These are phyloP conservation scores for Diglossa brunneiventris DNA, from an alignment of 2,113 vertebrate genomes.

Conservation along the genomic window DNA sequence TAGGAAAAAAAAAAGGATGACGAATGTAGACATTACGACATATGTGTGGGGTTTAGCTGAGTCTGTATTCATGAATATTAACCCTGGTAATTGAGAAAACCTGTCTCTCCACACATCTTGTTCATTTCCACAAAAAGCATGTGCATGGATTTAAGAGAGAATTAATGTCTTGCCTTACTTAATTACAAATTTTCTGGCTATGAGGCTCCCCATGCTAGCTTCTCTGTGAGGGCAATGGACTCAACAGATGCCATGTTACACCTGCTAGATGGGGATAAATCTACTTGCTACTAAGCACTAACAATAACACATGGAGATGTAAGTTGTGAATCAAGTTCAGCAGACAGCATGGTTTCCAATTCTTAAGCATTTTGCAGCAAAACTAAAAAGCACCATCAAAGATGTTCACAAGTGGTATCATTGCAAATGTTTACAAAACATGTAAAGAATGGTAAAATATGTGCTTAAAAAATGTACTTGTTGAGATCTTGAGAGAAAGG, in stretches of 20 bases:
- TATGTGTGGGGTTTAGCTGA: constrained; percentile 63
- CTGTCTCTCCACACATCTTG: constrained; percentile 47
- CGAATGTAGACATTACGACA: constrained; percentile 59
- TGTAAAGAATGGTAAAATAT: constrained; percentile 59
- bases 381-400: constrained; percentile 64
- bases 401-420: constrained; percentile 43
- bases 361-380: constrained; percentile 51
- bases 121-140: constrained; percentile 53
- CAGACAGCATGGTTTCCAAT: constrained; percentile 45
- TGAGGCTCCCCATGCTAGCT: background rate
- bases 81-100: constrained; percentile 51
- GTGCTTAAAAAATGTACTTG: constrained; percentile 22
- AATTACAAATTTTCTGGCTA: constrained; percentile 58
- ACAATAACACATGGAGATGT: constrained; percentile 45
- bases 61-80: constrained; percentile 71
- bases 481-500: constrained; percentile 27
- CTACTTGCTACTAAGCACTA: constrained; percentile 23
- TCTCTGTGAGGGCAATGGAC: constrained; percentile 22
- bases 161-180: constrained; percentile 42
- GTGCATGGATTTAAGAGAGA: constrained; percentile 59
- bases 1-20: constrained; percentile 59
- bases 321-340: constrained; percentile 48
- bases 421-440: constrained; percentile 63
- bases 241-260: constrained; percentile 44
- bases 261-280: constrained; percentile 24